phyloP scores from a whole-genome alignment of 2,888 invertebrate species.

The Ischnura elegans region DNA sequence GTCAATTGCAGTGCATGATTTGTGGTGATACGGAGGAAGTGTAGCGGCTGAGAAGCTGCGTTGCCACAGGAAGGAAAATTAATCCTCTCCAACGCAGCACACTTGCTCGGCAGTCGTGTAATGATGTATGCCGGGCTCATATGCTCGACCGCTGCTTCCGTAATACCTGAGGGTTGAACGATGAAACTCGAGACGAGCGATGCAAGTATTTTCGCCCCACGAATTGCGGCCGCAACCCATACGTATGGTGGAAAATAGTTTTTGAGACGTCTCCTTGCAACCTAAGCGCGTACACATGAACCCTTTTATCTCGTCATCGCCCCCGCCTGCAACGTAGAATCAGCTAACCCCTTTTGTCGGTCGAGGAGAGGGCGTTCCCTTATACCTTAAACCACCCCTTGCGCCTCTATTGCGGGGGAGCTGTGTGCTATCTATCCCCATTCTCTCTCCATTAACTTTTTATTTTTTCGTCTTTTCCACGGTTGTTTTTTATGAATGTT shows the following conservation, averaged over 20 bases:
- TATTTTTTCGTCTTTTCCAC: too few species aligned
- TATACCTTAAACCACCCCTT: constrained; percentile 6
- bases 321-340: neutral
- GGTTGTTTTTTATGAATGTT: too few species aligned
- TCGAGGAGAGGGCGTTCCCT: neutral
- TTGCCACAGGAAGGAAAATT: neutral
- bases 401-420: too few species aligned
- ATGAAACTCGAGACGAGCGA: neutral
- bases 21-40: neutral
- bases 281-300: neutral
- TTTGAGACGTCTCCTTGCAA: neutral
- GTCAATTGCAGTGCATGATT: neutral
- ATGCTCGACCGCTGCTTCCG: neutral
- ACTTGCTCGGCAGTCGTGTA: neutral
- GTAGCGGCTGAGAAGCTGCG: neutral
- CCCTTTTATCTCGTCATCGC: neutral
- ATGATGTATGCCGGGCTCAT: neutral
- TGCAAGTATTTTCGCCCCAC: neutral
- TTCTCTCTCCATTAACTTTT: too few species aligned
- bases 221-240: neutral
- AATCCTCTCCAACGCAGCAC: neutral
- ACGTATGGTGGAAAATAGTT: neutral
- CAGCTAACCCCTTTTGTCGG: neutral
- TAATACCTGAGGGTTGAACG: neutral
- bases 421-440: too few species aligned